A percentile compares a stretch with the other conserved stretches of the same genome.
phyloP scores from a whole-genome alignment of 2,888 invertebrate species.

The Osmoderma eremita region DNA sequence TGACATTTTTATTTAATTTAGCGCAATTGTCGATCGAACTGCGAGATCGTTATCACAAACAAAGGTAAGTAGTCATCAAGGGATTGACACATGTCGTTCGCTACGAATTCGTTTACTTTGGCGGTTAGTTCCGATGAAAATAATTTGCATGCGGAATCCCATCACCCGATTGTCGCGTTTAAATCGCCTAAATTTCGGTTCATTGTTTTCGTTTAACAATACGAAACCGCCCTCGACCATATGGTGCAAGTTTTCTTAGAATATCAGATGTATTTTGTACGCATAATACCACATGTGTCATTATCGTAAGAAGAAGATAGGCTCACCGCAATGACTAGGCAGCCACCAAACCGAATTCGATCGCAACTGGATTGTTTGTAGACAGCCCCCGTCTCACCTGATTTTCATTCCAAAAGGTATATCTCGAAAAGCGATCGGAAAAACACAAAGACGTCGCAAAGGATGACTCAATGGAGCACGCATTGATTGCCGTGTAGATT shows the following conservation, averaged over 20 bases:
- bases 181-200: neutral
- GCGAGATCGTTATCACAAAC: too few species aligned
- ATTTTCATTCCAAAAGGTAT: too few species aligned
- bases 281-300: neutral
- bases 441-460: too few species aligned
- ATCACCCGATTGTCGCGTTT: neutral
- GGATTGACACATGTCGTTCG: too few species aligned
- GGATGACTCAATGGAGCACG: too few species aligned
- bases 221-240: neutral
- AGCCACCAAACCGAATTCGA: neutral
- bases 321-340: slow-evolving; percentile 8
- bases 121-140: neutral
- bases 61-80: too few species aligned
- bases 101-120: too few species aligned
- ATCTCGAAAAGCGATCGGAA: too few species aligned
- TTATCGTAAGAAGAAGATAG: neutral
- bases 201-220: slow-evolving; percentile 10
- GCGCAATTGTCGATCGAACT: too few species aligned
- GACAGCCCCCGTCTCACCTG: too few species aligned
- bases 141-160: slow-evolving; percentile 15
- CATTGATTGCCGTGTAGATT: too few species aligned
- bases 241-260: slow-evolving; percentile 13
- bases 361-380: neutral
- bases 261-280: neutral
- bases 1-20: too few species aligned